Percentiles rank a stretch among this genome's conserved stretches.
Evolutionary conservation across 2,888 invertebrate genomes (phyloP).

Genomic region (Bruchidius siliquastri): DNA sequence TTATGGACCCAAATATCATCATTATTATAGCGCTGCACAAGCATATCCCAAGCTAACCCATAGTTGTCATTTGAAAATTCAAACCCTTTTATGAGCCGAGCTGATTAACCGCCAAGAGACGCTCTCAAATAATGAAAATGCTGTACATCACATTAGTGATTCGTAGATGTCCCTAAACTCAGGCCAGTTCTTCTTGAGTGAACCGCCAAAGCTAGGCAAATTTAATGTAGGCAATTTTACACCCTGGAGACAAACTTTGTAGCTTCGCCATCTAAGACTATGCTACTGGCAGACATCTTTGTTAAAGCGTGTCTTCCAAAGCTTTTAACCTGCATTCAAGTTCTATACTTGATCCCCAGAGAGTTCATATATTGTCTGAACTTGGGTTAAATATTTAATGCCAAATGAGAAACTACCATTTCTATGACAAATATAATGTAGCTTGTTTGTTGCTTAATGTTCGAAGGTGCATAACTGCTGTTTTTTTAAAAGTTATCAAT

Average conservation of each 20-base stretch:
- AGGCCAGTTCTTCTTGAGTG: constrained; percentile 9
- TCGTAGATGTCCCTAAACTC: constrained; percentile 12
- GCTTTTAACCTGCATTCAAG: too few relatives aligned
- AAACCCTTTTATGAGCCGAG: constrained; percentile 9
- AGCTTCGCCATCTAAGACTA: too few relatives aligned
- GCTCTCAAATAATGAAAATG: constrained; percentile 15
- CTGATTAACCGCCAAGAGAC: constrained; percentile 10
- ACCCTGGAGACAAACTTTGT: background rate
- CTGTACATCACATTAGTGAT: constrained; percentile 13
- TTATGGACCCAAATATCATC: constrained; percentile 11
- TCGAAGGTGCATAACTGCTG: too few relatives aligned
- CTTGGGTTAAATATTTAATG: too few relatives aligned
- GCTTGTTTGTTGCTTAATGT: too few relatives aligned
- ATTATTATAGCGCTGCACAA: constrained; percentile 16
- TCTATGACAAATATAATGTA: too few relatives aligned
- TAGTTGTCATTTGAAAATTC: constrained; percentile 13
- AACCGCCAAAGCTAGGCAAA: background rate
- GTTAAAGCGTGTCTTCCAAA: too few relatives aligned
- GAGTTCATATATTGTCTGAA: too few relatives aligned
- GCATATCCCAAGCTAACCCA: constrained; percentile 13
- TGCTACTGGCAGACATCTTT: too few relatives aligned
- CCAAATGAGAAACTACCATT: too few relatives aligned
- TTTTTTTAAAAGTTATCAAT: too few relatives aligned
- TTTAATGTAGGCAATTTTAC: background rate
- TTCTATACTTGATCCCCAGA: too few relatives aligned